Evolutionary conservation across 1,140 invertebrate genomes (phyloP).

Genomic region (Archivesica marissinica): DNA sequence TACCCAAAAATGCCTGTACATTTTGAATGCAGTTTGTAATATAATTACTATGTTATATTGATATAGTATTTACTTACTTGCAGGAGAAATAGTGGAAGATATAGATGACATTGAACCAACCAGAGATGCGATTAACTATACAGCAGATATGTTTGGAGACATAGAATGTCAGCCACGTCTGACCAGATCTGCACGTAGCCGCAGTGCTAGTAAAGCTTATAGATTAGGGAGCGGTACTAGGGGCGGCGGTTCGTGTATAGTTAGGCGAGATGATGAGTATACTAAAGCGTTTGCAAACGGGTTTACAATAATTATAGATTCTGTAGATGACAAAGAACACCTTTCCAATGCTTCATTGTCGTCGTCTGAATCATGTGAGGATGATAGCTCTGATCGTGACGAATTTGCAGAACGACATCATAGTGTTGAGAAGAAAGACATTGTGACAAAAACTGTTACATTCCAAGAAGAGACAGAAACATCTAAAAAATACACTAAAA

Average conservation of each 20-base stretch:
- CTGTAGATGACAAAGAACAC: constrained; percentile 28
- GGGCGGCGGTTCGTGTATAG: constrained; percentile 6
- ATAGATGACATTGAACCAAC: not conserved
- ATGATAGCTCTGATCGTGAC: not conserved
- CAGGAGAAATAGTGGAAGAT: constrained; percentile 16
- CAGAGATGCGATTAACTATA: not conserved
- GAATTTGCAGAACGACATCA: constrained; percentile 13
- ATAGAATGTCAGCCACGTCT: constrained; percentile 18
- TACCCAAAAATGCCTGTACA: too few species aligned
- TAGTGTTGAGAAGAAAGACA: constrained; percentile 13
- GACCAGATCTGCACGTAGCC: not conserved
- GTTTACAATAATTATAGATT: constrained; percentile 50
- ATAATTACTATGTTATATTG: not conserved
- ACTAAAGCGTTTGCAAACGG: constrained; percentile 46
- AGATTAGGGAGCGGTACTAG: not conserved
- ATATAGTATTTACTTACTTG: too few species aligned
- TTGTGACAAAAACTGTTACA: constrained; percentile 9
- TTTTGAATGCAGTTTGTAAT: too few species aligned
- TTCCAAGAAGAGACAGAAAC: not conserved
- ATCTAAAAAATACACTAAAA: not conserved
- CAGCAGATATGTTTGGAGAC: constrained; percentile 55
- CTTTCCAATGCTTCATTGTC: not conserved
- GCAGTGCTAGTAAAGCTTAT: not conserved
- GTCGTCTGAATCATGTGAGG: constrained; percentile 5
- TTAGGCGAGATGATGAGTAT: constrained; percentile 32